Base-by-base conservation (phyloP, 2,113 vertebrate genomes). In the Ammodytes marinus region DNA sequence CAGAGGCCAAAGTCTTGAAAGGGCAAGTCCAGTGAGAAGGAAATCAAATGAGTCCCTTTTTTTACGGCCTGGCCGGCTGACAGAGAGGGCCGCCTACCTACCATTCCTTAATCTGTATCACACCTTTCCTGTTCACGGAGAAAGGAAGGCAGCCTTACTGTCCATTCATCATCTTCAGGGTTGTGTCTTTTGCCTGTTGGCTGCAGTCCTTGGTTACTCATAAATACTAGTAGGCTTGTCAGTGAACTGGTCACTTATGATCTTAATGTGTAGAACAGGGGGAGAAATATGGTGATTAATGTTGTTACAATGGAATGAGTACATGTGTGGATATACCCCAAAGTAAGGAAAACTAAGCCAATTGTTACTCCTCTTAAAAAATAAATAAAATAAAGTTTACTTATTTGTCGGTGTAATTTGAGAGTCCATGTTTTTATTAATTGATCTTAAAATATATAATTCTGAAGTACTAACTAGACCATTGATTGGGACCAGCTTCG, bases 1-100 rank as follows among this genome's bases (percentile, higher is more conserved):
- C 93, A 94, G 90, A 89, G 93, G 91, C 90, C 89, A 89, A 84
- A 86, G 89, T 89, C 92, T 86, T 88, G 81, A 94, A 92, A 95
- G 87, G 78, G 92, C 79, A 78, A 59, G 91, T 80, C 85, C 84
- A 91, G 85, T 87, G 84, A 87, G 84, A 67, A 73, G 86, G 86
- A 84, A 93, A 91, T 95, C 86, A 92, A 93, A 93, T 81, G n/a
- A 90, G 89, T 80, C 75, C 85, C 84, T 89, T 91, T 80, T 57
- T 77, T 68, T 55, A 71, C 63, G 35, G 73, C 59, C 77, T 17
- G 49, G 61, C 50, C 2, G 50, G 27, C 74, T 63, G 0, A 72
- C 75, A 77, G 39, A 53, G 42, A 53, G 57, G 68, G 63, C 59
- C 4, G 5, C 66, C 79, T 82, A 69, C 88, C 69, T 84, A 45